Evolutionary conservation across 2,113 vertebrate species (phyloP).

Genomic region (Sitta europaea): DNA sequence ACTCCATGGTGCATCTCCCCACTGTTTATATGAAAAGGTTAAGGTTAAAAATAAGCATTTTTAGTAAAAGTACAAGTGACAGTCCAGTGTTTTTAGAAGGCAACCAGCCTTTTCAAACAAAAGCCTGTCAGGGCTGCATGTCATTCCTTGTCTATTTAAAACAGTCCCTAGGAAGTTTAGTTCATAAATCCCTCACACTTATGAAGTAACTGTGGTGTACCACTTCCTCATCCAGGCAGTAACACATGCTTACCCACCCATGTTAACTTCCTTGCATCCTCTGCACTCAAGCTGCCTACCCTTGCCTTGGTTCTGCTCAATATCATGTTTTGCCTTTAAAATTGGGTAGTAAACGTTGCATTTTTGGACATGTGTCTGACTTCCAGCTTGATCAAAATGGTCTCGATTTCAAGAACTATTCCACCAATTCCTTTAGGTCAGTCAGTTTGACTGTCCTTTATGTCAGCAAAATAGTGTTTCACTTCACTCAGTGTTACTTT

Average conservation of each 20-base stretch:
- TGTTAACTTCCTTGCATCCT: constrained; percentile 49
- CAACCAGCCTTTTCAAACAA: constrained; percentile 54
- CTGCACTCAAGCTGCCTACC: constrained; percentile 5
- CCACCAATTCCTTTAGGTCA: background rate
- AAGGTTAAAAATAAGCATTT: too few relatives aligned
- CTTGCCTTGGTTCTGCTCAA: background rate
- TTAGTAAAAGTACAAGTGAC: too few relatives aligned
- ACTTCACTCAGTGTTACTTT: background rate
- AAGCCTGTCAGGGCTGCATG: constrained; percentile 58
- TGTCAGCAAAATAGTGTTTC: background rate
- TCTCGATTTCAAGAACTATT: background rate
- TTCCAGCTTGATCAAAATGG: background rate
- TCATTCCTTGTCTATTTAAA: constrained; percentile 75
- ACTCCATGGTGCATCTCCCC: too few relatives aligned
- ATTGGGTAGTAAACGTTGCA: background rate
- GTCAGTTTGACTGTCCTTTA: background rate
- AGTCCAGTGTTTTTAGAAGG: constrained; percentile 46
- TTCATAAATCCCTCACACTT: constrained; percentile 81
- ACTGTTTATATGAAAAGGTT: too few relatives aligned
- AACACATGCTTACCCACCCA: constrained; percentile 86
- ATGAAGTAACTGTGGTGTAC: constrained; percentile 84
- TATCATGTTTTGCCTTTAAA: constrained; percentile 9
- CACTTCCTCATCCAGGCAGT: constrained; percentile 84
- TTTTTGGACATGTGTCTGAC: background rate
- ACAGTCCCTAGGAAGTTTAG: constrained; percentile 68